Evolutionary conservation across 2,888 invertebrate species (phyloP).

Genomic region (Orthonevra nobilis): DNA sequence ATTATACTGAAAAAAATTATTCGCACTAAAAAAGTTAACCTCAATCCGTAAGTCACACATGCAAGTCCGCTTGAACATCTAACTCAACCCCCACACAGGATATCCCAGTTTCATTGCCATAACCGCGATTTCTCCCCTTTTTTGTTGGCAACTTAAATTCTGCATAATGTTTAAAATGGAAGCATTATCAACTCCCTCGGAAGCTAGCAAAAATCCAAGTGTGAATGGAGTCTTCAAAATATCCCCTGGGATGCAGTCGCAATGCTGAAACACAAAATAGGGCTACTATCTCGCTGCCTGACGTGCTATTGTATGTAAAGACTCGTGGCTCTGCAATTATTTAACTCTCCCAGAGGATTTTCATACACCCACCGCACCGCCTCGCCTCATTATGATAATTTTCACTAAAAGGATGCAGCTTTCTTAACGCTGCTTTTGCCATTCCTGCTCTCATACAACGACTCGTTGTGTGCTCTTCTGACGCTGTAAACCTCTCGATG

Average conservation of each 20-base stretch:
- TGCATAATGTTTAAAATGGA: conserved; percentile 34
- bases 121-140: neutral
- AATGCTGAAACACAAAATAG: conserved; percentile 35
- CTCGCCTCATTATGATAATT: conserved; percentile 67
- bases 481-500: conserved; percentile 5
- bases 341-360: conserved; percentile 62
- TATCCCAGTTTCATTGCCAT: too few relatives aligned
- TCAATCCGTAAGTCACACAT: too few relatives aligned
- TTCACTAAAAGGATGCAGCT: conserved; percentile 38
- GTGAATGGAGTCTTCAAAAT: conserved; percentile 30
- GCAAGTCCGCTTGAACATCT: too few relatives aligned
- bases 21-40: too few relatives aligned
- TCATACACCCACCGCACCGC: conserved; percentile 35
- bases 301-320: conserved; percentile 2
- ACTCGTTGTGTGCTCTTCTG: conserved; percentile 2
- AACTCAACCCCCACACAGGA: too few relatives aligned
- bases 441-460: conserved; percentile 7
- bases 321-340: conserved; percentile 64
- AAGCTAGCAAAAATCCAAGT: conserved; percentile 33
- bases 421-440: neutral
- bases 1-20: too few relatives aligned
- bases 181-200: conserved; percentile 9
- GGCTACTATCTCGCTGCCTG: conserved; percentile 14
- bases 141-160: conserved; percentile 12
- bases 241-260: conserved; percentile 47